Conservation (phyloP, 2,113 vertebrate genomes). For the Silurus asotus region DNA sequence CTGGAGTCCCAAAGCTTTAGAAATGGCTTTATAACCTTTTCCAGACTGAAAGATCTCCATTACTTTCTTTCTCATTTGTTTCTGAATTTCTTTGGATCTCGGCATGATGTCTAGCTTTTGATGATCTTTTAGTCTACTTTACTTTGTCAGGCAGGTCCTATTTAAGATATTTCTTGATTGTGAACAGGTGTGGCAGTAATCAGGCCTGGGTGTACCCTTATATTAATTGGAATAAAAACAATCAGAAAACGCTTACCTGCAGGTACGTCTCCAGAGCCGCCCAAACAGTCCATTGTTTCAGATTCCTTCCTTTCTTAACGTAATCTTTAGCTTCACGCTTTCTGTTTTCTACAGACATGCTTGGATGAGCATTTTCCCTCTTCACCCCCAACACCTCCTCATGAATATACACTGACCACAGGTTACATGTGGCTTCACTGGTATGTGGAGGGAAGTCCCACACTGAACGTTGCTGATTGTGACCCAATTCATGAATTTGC, state of each 20-base stretch:
- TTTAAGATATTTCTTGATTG: no score
- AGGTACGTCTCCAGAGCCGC: slow-evolving; percentile 76
- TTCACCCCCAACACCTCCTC: slow-evolving; percentile 66
- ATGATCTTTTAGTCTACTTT: no score
- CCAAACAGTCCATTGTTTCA: slow-evolving; percentile 64
- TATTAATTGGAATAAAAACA: no score
- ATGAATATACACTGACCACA: slow-evolving; percentile 79
- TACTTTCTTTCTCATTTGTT: no score
- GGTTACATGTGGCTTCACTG: slow-evolving; percentile 79
- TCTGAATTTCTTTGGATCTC: no score
- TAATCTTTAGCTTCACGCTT: slow-evolving; percentile 48
- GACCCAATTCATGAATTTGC: slow-evolving; percentile 73
- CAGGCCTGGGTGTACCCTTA: no score
- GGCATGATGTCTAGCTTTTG: no score
- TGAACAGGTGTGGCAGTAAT: no score
- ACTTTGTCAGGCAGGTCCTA: no score
- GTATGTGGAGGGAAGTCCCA: slow-evolving; percentile 79
- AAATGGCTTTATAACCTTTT: no score
- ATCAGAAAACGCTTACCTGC: slow-evolving; percentile 63
- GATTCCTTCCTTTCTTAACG: slow-evolving; percentile 47
- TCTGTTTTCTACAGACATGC: slow-evolving; percentile 34
- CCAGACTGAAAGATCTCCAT: no score
- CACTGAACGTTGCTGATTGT: slow-evolving; percentile 75
- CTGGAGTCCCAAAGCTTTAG: no score
- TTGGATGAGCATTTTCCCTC: slow-evolving; percentile 58